Conservation (phyloP, 2,888 invertebrate genomes). For the Pristionchus exspectatus region DNA sequence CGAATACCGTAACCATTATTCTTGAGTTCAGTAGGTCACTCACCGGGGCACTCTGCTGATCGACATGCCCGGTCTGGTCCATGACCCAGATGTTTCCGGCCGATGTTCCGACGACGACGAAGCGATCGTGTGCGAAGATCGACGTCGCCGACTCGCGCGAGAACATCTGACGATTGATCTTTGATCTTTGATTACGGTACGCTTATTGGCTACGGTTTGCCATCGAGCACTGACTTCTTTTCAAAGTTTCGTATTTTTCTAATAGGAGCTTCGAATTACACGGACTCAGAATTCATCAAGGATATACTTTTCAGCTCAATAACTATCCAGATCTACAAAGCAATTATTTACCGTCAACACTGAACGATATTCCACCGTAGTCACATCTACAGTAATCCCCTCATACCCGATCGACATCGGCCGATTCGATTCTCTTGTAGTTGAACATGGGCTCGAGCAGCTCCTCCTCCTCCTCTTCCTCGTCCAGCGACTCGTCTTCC, state of each 20-base stretch:
- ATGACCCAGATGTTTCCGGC: conserved; percentile 72
- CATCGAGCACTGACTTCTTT: no score
- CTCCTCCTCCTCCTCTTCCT: conserved; percentile 66
- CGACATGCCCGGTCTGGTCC: conserved; percentile 74
- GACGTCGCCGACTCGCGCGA: conserved; percentile 71
- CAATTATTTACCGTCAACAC: no score
- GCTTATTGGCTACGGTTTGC: no score
- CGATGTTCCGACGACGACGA: conserved; percentile 74
- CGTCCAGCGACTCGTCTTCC: conserved; percentile 1
- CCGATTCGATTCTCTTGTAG: conserved; percentile 69
- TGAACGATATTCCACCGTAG: background rate
- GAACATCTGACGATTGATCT: conserved; percentile 62
- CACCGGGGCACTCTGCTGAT: conserved; percentile 67
- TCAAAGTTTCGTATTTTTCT: no score
- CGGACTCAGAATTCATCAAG: no score
- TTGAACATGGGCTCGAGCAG: conserved; percentile 77
- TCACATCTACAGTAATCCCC: background rate
- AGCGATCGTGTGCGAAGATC: conserved; percentile 76
- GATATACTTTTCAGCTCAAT: no score
- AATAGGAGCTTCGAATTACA: no score
- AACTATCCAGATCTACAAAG: no score
- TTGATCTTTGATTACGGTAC: no score
- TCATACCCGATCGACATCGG: conserved; percentile 53
- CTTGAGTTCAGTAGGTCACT: background rate
- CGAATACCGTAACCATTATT: background rate